These are phyloP conservation scores for Acanthornis magna DNA, from an alignment of 2,797 vertebrate genomes.

Conservation along the genomic window DNA sequence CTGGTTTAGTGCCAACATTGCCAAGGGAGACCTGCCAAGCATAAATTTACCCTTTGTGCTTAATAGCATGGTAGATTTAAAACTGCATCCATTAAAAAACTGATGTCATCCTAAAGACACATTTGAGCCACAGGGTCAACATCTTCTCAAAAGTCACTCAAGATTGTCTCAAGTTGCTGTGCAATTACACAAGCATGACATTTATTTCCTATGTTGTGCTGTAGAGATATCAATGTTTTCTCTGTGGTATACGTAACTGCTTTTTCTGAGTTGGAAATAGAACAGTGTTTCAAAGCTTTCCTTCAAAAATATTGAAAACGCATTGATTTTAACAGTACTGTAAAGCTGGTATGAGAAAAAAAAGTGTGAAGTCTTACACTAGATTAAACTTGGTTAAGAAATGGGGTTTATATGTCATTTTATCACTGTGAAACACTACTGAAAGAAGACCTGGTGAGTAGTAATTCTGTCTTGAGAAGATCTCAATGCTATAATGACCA, in stretches of 20 bases:
- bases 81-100: neutral
- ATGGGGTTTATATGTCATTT: neutral
- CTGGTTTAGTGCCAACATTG: neutral
- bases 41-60: neutral
- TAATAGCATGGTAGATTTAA: neutral
- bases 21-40: neutral
- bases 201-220: neutral
- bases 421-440: neutral
- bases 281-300: neutral
- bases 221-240: neutral
- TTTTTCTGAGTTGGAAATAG: neutral
- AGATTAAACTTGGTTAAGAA: neutral
- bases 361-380: neutral
- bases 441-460: neutral
- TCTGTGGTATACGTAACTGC: neutral
- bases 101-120: neutral
- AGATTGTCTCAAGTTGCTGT: neutral
- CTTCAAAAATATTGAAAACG: neutral
- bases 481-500: neutral
- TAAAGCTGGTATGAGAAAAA: neutral
- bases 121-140: neutral
- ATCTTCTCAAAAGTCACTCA: neutral
- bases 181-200: neutral
- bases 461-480: neutral
- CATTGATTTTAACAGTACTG: neutral